These are phyloP conservation scores for Plecturocebus donacophilus DNA, from an alignment of 2,113 vertebrate genomes.

Conservation along the genomic window DNA sequence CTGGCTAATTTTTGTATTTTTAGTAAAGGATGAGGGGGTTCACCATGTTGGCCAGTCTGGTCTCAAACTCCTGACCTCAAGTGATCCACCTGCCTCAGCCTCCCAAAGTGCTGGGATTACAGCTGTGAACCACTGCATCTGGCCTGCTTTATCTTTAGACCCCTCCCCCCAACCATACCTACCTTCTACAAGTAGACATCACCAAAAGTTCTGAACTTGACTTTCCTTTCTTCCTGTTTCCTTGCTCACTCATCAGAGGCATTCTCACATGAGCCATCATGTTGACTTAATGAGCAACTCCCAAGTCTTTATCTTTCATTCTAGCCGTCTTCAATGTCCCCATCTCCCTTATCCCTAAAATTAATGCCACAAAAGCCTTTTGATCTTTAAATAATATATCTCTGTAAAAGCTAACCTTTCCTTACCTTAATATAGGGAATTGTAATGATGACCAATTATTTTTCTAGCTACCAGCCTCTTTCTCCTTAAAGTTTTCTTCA, in stretches of 20 bases:
- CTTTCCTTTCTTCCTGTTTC: neutral
- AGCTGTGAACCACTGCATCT: no score
- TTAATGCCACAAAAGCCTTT: neutral
- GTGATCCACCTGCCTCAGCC: no score
- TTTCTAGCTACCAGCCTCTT: neutral
- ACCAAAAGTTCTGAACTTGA: neutral
- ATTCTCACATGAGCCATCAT: neutral
- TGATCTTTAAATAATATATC: neutral
- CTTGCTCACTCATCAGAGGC: neutral
- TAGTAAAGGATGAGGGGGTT: no score
- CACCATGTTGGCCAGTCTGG: no score
- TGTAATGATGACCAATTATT: neutral
- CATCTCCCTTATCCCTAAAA: neutral
- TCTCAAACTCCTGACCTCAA: no score
- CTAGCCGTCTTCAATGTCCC: neutral
- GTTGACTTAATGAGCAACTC: neutral
- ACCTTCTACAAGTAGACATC: neutral
- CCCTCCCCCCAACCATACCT: neutral
- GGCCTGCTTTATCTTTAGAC: neutral
- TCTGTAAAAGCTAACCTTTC: neutral
- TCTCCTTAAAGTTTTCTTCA: neutral
- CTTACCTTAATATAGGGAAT: neutral
- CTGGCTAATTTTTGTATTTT: no score
- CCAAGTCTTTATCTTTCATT: conserved; percentile 7
- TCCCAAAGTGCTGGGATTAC: no score